Evolutionary conservation across 2,888 invertebrate genomes (phyloP).

Genomic region (Perizoma flavofasciatum): DNA sequence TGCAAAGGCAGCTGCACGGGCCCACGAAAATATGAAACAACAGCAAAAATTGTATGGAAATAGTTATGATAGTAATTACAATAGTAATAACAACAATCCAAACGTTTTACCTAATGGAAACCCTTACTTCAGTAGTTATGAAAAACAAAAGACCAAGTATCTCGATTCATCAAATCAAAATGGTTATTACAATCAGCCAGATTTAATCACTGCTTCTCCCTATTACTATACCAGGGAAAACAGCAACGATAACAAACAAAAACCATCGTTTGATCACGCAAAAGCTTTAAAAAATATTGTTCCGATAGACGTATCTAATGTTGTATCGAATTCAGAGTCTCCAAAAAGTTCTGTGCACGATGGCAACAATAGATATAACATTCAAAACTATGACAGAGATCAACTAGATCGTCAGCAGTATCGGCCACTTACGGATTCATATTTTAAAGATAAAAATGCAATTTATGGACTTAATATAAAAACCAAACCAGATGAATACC

Average conservation of each 20-base stretch:
- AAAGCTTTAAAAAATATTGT: slow-evolving; percentile 79
- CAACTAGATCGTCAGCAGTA: slow-evolving; percentile 64
- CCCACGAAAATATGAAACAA: slow-evolving; percentile 71
- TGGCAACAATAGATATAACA: slow-evolving; percentile 53
- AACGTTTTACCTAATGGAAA: slow-evolving; percentile 36
- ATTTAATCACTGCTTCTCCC: slow-evolving; percentile 67
- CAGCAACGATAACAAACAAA: slow-evolving; percentile 57
- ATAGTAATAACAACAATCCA: slow-evolving; percentile 30
- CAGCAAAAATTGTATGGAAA: slow-evolving; percentile 54
- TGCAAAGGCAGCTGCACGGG: slow-evolving; percentile 73
- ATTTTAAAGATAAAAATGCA: slow-evolving; percentile 74
- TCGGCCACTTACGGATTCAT: slow-evolving; percentile 66
- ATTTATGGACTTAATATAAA: slow-evolving; percentile 68
- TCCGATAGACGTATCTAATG: slow-evolving; percentile 76
- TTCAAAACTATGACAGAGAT: slow-evolving; percentile 61
- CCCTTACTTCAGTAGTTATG: slow-evolving; percentile 52
- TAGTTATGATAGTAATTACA: slow-evolving; percentile 47
- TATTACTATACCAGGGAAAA: slow-evolving; percentile 60
- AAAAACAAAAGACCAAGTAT: slow-evolving; percentile 60
- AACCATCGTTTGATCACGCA: slow-evolving; percentile 75
- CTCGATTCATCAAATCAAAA: slow-evolving; percentile 50
- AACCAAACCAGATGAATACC: slow-evolving; percentile 62
- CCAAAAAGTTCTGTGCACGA: slow-evolving; percentile 49
- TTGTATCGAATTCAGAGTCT: slow-evolving; percentile 63
- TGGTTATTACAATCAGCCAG: slow-evolving; percentile 51